Evolutionary conservation across 1,140 invertebrate genomes (phyloP).

Genomic region (Prorops nasuta): DNA sequence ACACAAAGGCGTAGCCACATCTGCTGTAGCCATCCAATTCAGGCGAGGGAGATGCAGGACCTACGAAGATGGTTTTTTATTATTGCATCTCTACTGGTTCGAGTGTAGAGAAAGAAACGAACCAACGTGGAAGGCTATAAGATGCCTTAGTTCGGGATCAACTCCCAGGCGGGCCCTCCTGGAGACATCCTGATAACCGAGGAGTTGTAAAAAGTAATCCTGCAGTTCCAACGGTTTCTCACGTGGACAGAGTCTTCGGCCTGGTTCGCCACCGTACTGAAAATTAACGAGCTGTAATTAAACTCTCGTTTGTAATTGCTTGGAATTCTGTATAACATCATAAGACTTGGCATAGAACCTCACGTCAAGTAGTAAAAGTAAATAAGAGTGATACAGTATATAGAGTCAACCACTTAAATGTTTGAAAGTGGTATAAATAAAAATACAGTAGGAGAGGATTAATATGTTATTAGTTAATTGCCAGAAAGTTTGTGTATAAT

Average conservation of each 20-base stretch:
- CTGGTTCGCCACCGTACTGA: constrained; percentile 60
- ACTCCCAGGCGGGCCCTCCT: constrained; percentile 63
- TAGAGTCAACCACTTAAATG: too few relatives aligned
- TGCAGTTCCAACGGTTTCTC: constrained; percentile 64
- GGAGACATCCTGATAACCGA: constrained; percentile 61
- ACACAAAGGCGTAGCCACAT: constrained; percentile 61
- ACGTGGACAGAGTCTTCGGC: constrained; percentile 57
- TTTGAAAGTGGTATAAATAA: too few relatives aligned
- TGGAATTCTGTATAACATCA: too few relatives aligned
- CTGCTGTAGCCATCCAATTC: constrained; percentile 55
- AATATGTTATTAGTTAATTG: too few relatives aligned
- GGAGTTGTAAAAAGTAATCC: constrained; percentile 61
- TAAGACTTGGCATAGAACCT: too few relatives aligned
- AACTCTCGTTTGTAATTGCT: too few relatives aligned
- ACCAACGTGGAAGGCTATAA: constrained; percentile 63
- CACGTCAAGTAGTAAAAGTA: too few relatives aligned
- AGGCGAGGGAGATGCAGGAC: constrained; percentile 55
- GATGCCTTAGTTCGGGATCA: constrained; percentile 64
- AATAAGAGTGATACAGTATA: too few relatives aligned
- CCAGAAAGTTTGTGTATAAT: too few relatives aligned
- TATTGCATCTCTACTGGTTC: too few relatives aligned
- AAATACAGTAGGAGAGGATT: too few relatives aligned
- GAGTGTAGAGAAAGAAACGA: constrained; percentile 21
- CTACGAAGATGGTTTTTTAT: constrained; percentile 45
- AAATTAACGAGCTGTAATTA: too few relatives aligned